Evolutionary conservation across 2,797 vertebrate genomes (phyloP), one percentile per base, ranked within the genome.

Genomic region (Pangasius djambal): DNA sequence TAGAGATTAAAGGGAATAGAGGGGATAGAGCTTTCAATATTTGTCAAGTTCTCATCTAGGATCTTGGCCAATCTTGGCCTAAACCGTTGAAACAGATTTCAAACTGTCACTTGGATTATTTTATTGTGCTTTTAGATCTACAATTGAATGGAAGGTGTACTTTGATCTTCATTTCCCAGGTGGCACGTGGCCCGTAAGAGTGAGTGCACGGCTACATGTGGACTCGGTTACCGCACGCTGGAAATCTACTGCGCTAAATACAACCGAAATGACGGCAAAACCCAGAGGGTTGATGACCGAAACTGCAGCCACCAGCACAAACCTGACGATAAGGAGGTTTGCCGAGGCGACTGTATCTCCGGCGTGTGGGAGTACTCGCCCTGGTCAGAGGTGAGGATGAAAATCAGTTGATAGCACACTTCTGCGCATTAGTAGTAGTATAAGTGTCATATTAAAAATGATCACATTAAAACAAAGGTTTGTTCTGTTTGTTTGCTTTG

Each of bases 321-420:
- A 88, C 99, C 98, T 0, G 97, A 96, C 78, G 96, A 96, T 20
- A 97, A 96, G 94, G 99, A 99, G 93, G 95, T 95, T 74, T 99
- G 99, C 93, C 96, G 96, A 6, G 97, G 97, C 83, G 98, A 99
- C 91, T 99, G 99, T 91, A 98, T 97, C 63, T 96, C 96, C 0
- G 98, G 97, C 18, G 97, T 97, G 63, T 99, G 98, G 99, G 97
- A 98, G 81, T 99, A 98, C 93, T 98, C 98, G 0, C 93, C 97
- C 25, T 99, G 98, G 99, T 97, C 98, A 0, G 97, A 99, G 95
- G 99, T 99, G 92, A 93, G 83, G n/a, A 59, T 20, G 81, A 61
- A 57, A n/a, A 61, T 16, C 2, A 50, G 61, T 22, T 52, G 50
- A 63, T 3, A 0, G 18, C 22, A 37, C 13, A 40, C 12, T 13